Conservation (phyloP, 2,888 invertebrate genomes). For the Gasteruption jaculator region DNA sequence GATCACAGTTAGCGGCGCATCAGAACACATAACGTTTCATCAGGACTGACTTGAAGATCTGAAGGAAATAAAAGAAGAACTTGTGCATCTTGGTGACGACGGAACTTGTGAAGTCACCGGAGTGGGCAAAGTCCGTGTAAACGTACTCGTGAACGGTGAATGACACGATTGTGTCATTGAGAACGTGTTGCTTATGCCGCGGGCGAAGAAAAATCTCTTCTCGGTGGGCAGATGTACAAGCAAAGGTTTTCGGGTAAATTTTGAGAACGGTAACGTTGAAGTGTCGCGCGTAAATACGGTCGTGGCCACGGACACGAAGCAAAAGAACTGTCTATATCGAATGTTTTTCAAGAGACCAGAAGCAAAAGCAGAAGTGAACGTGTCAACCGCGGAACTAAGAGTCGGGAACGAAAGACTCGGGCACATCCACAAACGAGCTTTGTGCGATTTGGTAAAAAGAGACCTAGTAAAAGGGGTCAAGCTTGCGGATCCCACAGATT, state of each 20-base stretch:
- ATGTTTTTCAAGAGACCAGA: conserved; percentile 11
- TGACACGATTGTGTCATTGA: conserved; percentile 9
- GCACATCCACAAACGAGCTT: conserved; percentile 17
- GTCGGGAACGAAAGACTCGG: conserved; percentile 25
- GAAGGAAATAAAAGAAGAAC: conserved; percentile 4
- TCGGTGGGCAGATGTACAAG: conserved; percentile 18
- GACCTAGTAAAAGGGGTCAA: conserved; percentile 18
- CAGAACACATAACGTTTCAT: conserved; percentile 8
- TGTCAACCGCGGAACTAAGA: conserved; percentile 13
- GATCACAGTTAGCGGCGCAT: conserved; percentile 15
- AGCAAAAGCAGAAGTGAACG: conserved; percentile 15
- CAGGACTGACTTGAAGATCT: conserved; percentile 11
- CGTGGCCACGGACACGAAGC: conserved; percentile 11
- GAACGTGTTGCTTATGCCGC: conserved; percentile 22
- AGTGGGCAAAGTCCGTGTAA: too few species aligned
- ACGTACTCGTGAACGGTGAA: conserved; percentile 10
- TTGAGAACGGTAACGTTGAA: conserved; percentile 3
- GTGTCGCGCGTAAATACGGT: conserved; percentile 1
- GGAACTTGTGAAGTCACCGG: conserved; percentile 10
- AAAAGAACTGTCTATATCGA: conserved; percentile 9
- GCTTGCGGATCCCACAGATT: neutral
- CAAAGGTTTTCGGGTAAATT: conserved; percentile 12
- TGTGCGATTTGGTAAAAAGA: conserved; percentile 17
- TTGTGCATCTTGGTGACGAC: conserved; percentile 10
- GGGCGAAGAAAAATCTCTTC: conserved; percentile 21